Base-by-base conservation (phyloP, 2,797 vertebrate genomes). In the Malacoraja senta region DNA sequence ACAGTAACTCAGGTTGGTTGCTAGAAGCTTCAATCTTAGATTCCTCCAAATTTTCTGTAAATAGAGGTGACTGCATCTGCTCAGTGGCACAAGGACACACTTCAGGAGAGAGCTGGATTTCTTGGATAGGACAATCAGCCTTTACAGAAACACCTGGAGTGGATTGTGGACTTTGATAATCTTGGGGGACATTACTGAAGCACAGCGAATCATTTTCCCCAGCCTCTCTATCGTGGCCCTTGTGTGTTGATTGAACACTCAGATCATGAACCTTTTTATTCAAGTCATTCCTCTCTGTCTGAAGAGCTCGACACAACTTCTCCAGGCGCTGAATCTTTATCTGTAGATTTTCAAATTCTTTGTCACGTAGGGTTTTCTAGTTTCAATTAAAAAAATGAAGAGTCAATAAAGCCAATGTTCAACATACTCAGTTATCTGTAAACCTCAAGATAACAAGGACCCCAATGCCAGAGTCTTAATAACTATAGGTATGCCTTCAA, bases 201-300 rank as follows among this genome's bases (percentile, higher is more conserved):
- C 71, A 92, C 68, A 74, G 90, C 8, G 26, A 29, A 72, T 74
- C 90, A 10, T 44, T 21, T 44, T 72, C 68, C 21, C 68, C 90
- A 74, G 8, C 38, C 68, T 44, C 65, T 53, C 74, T 74, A 4
- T 21, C 17, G 90, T 53, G 26, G 35, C 90, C 90, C 44, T 72
- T 26, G 26, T 76, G 90, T 76, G 71, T 26, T 74, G 72, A 76
- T 0, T 96, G 95, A 8, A 96, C 97, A 3, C 96, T 97, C 93
- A 98, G 96, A 95, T 96, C 97, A 96, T 98, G 98, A 76, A 99
- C 98, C 94, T 98, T 98, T 96, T 99, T 99, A 94, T 98, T 99
- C 94, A 99, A 98, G 95, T 99, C 98, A 1, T 99, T 99, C 93
- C 99, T 98, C 91, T 99, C 99, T 0, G 97, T 98, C 94, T 99